These are phyloP conservation scores for Oxyura jamaicensis DNA, from an alignment of 2,113 vertebrate genomes.

Conservation along the genomic window DNA sequence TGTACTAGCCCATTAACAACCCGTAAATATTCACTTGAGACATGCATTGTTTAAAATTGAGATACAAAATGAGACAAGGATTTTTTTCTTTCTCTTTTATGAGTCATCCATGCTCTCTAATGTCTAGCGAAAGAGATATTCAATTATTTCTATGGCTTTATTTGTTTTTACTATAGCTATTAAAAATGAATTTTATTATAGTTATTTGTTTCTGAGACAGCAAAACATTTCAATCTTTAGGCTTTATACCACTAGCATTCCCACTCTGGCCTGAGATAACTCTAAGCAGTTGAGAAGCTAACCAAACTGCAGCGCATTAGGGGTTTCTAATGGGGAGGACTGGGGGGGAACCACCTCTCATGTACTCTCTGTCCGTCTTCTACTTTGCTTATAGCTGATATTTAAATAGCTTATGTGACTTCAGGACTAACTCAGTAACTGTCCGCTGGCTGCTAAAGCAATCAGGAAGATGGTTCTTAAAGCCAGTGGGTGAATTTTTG, in stretches of 20 bases:
- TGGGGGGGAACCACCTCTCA: not conserved
- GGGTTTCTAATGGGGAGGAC: not conserved
- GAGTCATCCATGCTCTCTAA: not conserved
- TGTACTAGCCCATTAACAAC: conserved; percentile 37
- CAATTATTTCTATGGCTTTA: not conserved
- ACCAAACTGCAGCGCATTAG: not conserved
- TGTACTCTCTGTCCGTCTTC: not conserved
- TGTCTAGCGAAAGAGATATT: not conserved
- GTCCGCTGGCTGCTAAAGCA: not conserved
- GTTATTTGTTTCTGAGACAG: not conserved
- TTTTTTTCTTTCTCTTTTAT: not conserved
- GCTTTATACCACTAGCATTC: not conserved
- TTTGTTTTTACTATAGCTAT: not conserved
- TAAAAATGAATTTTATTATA: not conserved
- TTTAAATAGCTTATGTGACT: not conserved
- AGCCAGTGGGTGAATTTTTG: not conserved
- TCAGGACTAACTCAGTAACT: accelerated
- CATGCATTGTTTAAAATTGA: conserved; percentile 52
- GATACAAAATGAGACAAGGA: conserved; percentile 38
- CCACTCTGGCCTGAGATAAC: not conserved
- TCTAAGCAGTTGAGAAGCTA: not conserved
- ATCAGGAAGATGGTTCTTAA: not conserved
- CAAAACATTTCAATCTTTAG: not conserved
- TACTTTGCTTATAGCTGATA: not conserved
- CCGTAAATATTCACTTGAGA: conserved; percentile 45